phyloP scores from a whole-genome alignment of 1,140 invertebrate genomes.

The Drepana arcuata region DNA sequence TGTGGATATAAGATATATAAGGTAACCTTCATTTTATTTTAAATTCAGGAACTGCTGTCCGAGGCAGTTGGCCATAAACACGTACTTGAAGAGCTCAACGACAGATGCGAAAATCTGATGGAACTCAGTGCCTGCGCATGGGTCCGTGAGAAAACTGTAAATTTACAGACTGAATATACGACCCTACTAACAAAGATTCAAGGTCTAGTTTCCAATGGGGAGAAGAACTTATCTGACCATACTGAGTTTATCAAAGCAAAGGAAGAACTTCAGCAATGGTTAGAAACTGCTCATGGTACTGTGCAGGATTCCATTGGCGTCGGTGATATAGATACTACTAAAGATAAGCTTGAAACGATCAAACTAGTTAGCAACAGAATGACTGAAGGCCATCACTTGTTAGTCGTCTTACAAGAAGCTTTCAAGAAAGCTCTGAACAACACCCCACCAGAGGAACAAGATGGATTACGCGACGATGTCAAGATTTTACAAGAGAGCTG shows the following conservation, averaged over 20 bases:
- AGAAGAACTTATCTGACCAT: constrained; percentile 91
- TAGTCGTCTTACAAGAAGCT: constrained; percentile 84
- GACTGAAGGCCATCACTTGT: constrained; percentile 89
- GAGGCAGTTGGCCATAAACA: constrained; percentile 85
- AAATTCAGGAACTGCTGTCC: constrained; percentile 77
- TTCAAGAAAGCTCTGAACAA: constrained; percentile 89
- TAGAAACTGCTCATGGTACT: constrained; percentile 82
- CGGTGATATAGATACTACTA: constrained; percentile 83
- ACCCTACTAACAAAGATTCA: constrained; percentile 83
- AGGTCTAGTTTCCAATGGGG: constrained; percentile 84
- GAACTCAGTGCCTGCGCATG: constrained; percentile 86
- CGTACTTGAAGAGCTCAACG: constrained; percentile 86
- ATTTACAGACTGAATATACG: constrained; percentile 86
- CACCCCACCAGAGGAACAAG: constrained; percentile 85
- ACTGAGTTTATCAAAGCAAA: constrained; percentile 91
- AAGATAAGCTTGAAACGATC: constrained; percentile 87
- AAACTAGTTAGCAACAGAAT: constrained; percentile 81
- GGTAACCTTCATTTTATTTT: constrained; percentile 14
- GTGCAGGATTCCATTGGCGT: constrained; percentile 87
- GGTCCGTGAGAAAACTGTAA: constrained; percentile 89
- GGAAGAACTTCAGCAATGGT: constrained; percentile 86
- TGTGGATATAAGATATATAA: constrained; percentile 1
- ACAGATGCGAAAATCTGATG: constrained; percentile 89
- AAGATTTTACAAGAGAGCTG: constrained; percentile 83
- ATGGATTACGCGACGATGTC: constrained; percentile 81